These are phyloP conservation scores for Danio jaintianensis DNA, from an alignment of 2,797 vertebrate genomes.

Conservation along the genomic window DNA sequence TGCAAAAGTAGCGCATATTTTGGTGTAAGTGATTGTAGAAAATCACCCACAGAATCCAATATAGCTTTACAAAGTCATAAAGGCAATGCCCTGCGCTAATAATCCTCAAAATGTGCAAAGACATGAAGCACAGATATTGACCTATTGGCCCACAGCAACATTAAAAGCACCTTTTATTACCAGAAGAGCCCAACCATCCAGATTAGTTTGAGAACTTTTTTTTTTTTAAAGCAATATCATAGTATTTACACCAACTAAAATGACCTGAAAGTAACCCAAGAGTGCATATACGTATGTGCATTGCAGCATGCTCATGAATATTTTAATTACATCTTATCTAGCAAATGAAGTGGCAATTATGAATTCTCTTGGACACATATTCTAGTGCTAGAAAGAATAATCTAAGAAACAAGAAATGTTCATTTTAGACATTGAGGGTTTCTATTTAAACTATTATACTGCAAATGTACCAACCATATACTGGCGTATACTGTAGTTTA, in stretches of 20 bases:
- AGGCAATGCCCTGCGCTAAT: neutral
- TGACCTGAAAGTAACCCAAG: neutral
- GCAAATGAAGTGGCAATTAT: neutral
- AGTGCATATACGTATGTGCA: neutral
- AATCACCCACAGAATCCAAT: neutral
- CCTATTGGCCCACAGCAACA: neutral
- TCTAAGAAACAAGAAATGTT: neutral
- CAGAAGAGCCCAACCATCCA: neutral
- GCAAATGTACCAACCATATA: too few relatives aligned
- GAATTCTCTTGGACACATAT: neutral
- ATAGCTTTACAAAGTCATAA: neutral
- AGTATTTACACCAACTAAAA: neutral
- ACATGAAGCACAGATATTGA: neutral
- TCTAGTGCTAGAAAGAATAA: neutral
- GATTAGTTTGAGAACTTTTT: neutral
- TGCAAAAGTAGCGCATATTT: neutral
- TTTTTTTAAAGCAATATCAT: neutral
- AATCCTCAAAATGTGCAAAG: neutral
- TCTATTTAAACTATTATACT: too few relatives aligned
- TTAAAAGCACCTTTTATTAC: neutral
- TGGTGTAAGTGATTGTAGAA: neutral
- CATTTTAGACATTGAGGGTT: too few relatives aligned
- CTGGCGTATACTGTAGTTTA: too few relatives aligned
- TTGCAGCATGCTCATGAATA: slow-evolving; percentile 32
- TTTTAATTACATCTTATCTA: neutral